Conservation (phyloP, 2,113 vertebrate species). For the Parus major region DNA sequence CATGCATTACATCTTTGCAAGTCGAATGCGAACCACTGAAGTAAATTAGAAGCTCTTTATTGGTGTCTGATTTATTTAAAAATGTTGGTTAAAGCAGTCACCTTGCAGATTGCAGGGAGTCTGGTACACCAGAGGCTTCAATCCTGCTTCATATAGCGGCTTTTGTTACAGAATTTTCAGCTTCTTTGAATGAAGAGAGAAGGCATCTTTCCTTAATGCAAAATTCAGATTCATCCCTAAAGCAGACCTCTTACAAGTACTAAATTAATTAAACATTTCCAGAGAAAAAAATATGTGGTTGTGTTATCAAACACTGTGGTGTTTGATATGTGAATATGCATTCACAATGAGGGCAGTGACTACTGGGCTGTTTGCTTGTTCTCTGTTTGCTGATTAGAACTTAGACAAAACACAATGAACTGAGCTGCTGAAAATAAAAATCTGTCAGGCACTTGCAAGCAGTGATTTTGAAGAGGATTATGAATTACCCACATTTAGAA, state of each 20-base stretch:
- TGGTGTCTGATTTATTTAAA: accelerated
- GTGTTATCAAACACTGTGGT: neutral
- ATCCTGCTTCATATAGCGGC: neutral
- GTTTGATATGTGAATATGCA: neutral
- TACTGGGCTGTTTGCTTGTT: neutral
- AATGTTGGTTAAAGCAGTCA: neutral
- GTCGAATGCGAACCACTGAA: neutral
- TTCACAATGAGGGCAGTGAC: neutral
- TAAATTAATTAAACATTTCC: neutral
- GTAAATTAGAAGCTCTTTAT: neutral
- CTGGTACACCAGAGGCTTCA: neutral
- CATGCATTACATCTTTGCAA: neutral
- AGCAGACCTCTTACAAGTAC: neutral
- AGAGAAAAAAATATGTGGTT: neutral
- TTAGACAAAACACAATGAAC: neutral
- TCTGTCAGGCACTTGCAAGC: neutral
- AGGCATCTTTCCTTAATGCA: neutral
- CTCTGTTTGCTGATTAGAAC: neutral
- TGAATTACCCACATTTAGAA: neutral
- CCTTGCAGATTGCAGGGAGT: neutral
- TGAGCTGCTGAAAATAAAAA: neutral
- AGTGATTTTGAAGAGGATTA: neutral
- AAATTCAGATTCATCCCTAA: neutral
- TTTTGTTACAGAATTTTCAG: neutral
- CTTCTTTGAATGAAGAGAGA: neutral